phyloP scores from a whole-genome alignment of 2,113 vertebrate genomes.

The Cichladusa arquata region DNA sequence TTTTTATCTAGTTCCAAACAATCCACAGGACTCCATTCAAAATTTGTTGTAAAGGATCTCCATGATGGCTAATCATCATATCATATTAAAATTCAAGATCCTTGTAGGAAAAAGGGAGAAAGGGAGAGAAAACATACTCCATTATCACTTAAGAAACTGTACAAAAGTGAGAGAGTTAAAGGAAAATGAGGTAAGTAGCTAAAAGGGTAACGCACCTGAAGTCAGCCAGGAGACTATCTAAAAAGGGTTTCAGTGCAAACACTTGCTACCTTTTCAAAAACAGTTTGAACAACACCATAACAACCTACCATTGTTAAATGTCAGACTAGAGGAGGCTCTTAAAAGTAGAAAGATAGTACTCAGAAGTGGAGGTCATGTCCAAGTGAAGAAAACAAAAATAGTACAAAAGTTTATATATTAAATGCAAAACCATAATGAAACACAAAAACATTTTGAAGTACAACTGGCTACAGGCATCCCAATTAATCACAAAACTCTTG shows the following conservation, averaged over 20 bases:
- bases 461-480: not conserved
- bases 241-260: not conserved
- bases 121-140: not conserved
- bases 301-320: not conserved
- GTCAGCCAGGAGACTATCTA: not conserved
- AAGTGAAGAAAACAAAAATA: not conserved
- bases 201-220: not conserved
- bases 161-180: not conserved
- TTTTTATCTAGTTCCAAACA: not conserved
- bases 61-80: not conserved
- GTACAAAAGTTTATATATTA: not conserved
- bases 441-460: not conserved
- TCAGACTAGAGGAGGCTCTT: not conserved
- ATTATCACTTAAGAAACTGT: not conserved
- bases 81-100: not conserved
- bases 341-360: not conserved
- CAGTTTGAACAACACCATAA: not conserved
- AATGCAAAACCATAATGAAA: not conserved
- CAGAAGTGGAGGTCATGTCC: not conserved
- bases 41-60: not conserved
- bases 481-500: not conserved
- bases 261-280: not conserved
- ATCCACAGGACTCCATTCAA: not conserved
- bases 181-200: not conserved
- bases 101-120: not conserved